Evolutionary conservation across 2,113 vertebrate genomes (phyloP).

Genomic region (Rattus norvegicus): GRCr8 NC_086039.1:27994501-27995000

Average conservation of each 20-base stretch:
- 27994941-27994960: background rate
- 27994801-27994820: background rate
- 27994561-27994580: conserved; percentile 1
- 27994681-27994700: conserved; percentile 21
- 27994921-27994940: background rate
- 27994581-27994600: conserved; percentile 21
- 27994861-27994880: background rate
- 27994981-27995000: background rate
- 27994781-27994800: background rate
- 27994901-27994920: conserved; percentile 7
- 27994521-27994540: background rate
- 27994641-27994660: conserved; percentile 15
- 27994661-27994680: conserved; percentile 18
- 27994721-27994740: conserved; percentile 5
- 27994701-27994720: conserved; percentile 5
- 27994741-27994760: background rate
- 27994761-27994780: conserved; percentile 27
- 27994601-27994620: conserved; percentile 19
- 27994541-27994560: background rate
- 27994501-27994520: background rate
- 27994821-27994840: background rate
- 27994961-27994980: background rate
- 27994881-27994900: background rate
- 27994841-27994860: conserved; percentile 12
- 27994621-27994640: background rate